phyloP scores from a whole-genome alignment of 2,113 vertebrate genomes.

The Colaptes auratus region DNA sequence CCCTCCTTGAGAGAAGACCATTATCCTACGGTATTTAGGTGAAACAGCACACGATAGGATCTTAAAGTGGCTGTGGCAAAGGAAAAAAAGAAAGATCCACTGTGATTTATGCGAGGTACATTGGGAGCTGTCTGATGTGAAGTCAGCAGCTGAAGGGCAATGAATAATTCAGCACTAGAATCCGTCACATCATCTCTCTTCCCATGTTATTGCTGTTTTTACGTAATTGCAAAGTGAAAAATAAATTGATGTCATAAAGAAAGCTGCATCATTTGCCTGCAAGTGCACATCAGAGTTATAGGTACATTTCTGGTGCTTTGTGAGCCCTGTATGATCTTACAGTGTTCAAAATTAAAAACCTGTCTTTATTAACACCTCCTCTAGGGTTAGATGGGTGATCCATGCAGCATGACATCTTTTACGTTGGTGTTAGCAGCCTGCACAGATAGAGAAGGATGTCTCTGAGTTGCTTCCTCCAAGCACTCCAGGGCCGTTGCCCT shows the following conservation, averaged over 20 bases:
- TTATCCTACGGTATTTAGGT: conserved; percentile 48
- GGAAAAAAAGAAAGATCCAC: conserved; percentile 22
- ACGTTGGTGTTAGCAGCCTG: background rate
- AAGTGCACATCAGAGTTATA: conserved; percentile 46
- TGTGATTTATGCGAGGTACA: conserved; percentile 71
- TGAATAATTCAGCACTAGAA: conserved; percentile 79
- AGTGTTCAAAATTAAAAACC: conserved; percentile 64
- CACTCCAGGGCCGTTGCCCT: background rate
- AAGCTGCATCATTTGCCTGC: conserved; percentile 68
- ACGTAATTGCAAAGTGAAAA: conserved; percentile 79
- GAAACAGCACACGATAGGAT: conserved; percentile 57
- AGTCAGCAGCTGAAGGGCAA: conserved; percentile 75
- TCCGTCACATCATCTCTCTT: conserved; percentile 74
- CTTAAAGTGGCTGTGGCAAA: conserved; percentile 68
- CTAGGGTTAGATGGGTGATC: conserved; percentile 15
- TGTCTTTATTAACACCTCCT: conserved; percentile 45
- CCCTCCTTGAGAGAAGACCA: conserved; percentile 29
- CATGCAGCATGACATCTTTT: conserved; percentile 16
- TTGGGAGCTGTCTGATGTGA: conserved; percentile 73
- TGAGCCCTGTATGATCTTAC: conserved; percentile 19
- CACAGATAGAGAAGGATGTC: conserved; percentile 16
- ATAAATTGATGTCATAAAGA: conserved; percentile 81
- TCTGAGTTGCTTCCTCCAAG: conserved; percentile 13
- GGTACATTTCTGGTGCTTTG: conserved; percentile 32
- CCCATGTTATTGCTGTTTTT: conserved; percentile 76